phyloP scores from a whole-genome alignment of 1,140 invertebrate species.

The Globodera ellingtonae region DNA sequence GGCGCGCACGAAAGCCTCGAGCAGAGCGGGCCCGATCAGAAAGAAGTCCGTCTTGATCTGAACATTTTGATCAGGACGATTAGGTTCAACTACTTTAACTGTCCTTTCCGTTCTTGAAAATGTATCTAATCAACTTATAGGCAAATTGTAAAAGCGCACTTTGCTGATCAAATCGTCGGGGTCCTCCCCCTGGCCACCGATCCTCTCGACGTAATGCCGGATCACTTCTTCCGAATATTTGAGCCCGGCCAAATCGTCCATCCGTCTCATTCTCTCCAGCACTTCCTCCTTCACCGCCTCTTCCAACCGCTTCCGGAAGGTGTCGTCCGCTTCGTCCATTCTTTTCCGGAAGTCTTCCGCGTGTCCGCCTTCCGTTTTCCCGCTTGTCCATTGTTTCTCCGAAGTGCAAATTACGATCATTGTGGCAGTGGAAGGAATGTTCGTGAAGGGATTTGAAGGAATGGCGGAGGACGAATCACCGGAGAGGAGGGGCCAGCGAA shows the following conservation, averaged over 20 bases:
- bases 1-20: slow-evolving; percentile 15
- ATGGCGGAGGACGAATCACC: not conserved
- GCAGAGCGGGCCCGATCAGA: slow-evolving; percentile 8
- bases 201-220: not conserved
- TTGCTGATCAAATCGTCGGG: not conserved
- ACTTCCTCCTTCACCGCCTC: slow-evolving; percentile 21
- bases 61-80: not conserved
- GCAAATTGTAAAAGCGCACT: not conserved
- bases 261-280: not conserved
- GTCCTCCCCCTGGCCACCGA: not conserved
- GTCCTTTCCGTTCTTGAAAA: not conserved
- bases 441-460: slow-evolving; percentile 20
- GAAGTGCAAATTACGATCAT: slow-evolving; percentile 24
- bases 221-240: slow-evolving; percentile 10
- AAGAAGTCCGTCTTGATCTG: slow-evolving; percentile 22
- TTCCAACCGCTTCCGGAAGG: slow-evolving; percentile 3
- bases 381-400: not conserved
- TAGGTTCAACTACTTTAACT: not conserved
- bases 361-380: not conserved
- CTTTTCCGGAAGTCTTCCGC: not conserved
- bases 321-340: not conserved
- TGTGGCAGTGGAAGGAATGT: not conserved
- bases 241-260: slow-evolving; percentile 5
- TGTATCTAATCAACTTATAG: not conserved
- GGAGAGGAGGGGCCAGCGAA: slow-evolving; percentile 17